These are phyloP conservation scores for Carlito syrichta DNA, from an alignment of 2,113 vertebrate species.

Conservation along the genomic window DNA sequence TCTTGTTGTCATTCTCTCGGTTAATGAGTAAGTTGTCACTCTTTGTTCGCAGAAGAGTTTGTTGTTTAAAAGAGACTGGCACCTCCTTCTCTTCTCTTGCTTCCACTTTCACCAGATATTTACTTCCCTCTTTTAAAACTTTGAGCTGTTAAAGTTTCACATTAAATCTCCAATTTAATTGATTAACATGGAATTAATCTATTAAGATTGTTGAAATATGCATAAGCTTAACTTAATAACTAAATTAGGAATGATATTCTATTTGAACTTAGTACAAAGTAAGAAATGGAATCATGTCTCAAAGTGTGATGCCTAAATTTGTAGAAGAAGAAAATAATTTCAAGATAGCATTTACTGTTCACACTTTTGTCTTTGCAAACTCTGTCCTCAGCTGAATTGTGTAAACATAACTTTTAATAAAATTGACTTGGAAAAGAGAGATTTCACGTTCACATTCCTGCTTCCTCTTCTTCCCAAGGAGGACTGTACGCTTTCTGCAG, in stretches of 20 bases:
- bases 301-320: not conserved
- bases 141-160: not conserved
- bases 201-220: conserved; percentile 20
- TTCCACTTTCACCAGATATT: too few species aligned
- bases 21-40: too few species aligned
- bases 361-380: not conserved
- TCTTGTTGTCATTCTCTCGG: too few species aligned
- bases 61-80: too few species aligned
- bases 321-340: conserved; percentile 7
- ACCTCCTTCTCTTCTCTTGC: too few species aligned
- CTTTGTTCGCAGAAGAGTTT: too few species aligned
- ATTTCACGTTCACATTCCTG: too few species aligned
- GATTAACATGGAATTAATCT: not conserved
- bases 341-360: conserved; percentile 23
- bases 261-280: conserved; percentile 43
- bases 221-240: conserved; percentile 28
- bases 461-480: too few species aligned
- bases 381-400: not conserved
- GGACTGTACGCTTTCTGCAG: too few species aligned
- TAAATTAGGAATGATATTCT: conserved; percentile 28
- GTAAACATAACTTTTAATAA: not conserved
- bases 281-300: not conserved
- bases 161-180: conserved; percentile 17
- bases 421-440: not conserved
- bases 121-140: not conserved